These are phyloP conservation scores for Hippasteria phrygiana DNA, from an alignment of 53 echinoderm and acorn worm genomes.

Conservation along the genomic window DNA sequence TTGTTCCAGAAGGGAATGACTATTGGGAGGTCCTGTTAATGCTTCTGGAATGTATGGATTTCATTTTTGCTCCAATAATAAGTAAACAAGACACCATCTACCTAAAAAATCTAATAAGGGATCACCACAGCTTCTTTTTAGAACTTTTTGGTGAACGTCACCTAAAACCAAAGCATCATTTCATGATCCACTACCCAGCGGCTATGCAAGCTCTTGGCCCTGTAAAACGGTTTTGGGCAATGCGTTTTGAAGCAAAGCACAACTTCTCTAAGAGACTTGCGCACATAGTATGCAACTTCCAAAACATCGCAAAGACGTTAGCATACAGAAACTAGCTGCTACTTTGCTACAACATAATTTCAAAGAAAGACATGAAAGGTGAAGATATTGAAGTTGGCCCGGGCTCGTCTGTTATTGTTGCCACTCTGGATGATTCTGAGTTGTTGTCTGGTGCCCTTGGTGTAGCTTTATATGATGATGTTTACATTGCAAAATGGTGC, in stretches of 20 bases:
- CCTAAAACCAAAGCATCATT: slow-evolving; percentile 65
- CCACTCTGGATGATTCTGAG: slow-evolving; percentile 36
- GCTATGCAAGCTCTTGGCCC: slow-evolving; percentile 51
- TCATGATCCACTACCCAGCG: slow-evolving; percentile 50
- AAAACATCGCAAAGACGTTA: not conserved
- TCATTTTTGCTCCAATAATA: not conserved
- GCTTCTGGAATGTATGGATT: not conserved
- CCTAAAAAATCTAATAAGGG: not conserved
- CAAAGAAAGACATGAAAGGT: not conserved
- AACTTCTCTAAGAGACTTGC: slow-evolving; percentile 47
- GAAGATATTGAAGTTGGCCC: slow-evolving; percentile 56
- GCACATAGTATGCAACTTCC: slow-evolving; percentile 16
- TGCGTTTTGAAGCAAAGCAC: slow-evolving; percentile 69
- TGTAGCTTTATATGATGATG: slow-evolving; percentile 45
- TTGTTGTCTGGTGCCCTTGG: not conserved
- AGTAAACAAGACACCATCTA: not conserved
- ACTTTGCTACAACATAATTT: slow-evolving; percentile 48
- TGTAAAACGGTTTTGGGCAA: slow-evolving; percentile 42
- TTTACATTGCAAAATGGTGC: slow-evolving; percentile 62
- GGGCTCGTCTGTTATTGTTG: slow-evolving; percentile 43
- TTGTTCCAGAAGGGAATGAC: not conserved
- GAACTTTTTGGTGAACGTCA: not conserved
- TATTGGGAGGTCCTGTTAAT: not conserved
- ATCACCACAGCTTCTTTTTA: slow-evolving; percentile 48
- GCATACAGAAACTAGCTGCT: not conserved